Conservation (phyloP, 2,888 invertebrate genomes). For the Cremastobaeus sp. region DNA sequence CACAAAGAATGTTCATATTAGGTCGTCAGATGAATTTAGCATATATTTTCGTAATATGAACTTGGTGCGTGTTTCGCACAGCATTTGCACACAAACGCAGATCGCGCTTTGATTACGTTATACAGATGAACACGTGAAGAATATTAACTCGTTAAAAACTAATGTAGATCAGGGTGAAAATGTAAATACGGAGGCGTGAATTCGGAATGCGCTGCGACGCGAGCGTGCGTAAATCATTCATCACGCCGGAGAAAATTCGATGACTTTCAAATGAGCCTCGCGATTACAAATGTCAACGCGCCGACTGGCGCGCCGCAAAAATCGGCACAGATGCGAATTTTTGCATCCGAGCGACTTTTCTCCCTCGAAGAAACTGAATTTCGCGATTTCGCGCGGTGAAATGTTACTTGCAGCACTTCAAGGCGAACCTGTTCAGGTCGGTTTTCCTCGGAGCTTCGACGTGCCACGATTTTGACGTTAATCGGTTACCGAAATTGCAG, state of each 20-base stretch:
- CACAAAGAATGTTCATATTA: too few species aligned
- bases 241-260: conserved; percentile 16
- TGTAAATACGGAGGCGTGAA: conserved; percentile 41
- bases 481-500: conserved; percentile 3
- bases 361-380: conserved; percentile 14
- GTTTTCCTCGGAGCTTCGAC: conserved; percentile 39
- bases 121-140: conserved; percentile 24
- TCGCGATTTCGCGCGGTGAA: conserved; percentile 8
- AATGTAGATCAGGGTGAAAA: conserved; percentile 56
- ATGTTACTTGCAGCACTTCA: conserved; percentile 35
- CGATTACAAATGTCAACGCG: conserved; percentile 37
- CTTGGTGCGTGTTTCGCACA: conserved; percentile 33
- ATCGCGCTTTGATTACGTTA: conserved; percentile 36
- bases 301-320: too few species aligned
- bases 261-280: conserved; percentile 31
- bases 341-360: too few species aligned
- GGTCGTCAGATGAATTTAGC: conserved; percentile 22
- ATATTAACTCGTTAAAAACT: conserved; percentile 39
- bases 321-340: too few species aligned
- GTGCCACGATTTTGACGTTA: conserved; percentile 18
- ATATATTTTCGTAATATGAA: conserved; percentile 31
- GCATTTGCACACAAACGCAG: conserved; percentile 32
- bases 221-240: conserved; percentile 22
- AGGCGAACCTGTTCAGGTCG: conserved; percentile 33
- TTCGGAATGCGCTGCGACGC: conserved; percentile 13